phyloP scores from a whole-genome alignment of 1,140 invertebrate species.

The Holcopasites calliopsidis region DNA sequence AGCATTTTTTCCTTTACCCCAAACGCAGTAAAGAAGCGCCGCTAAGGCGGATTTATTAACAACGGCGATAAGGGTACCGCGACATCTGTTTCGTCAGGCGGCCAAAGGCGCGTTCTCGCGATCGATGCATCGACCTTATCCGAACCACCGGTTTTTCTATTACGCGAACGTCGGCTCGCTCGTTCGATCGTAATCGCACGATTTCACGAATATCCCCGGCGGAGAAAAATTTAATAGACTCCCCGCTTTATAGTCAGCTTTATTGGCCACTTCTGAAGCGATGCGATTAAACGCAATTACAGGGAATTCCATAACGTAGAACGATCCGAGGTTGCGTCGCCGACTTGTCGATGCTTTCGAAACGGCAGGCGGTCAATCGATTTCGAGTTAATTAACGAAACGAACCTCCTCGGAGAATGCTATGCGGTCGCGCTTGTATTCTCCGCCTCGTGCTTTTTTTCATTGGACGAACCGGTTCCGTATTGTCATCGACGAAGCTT shows the following conservation, averaged over 20 bases:
- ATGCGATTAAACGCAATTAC: constrained; percentile 31
- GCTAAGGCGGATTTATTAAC: constrained; percentile 74
- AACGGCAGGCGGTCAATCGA: constrained; percentile 63
- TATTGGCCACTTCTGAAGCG: constrained; percentile 11
- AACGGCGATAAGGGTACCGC: constrained; percentile 69
- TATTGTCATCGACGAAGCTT: constrained; percentile 30
- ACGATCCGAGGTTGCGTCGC: constrained; percentile 1
- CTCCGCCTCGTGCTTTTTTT: not conserved
- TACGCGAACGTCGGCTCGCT: not conserved
- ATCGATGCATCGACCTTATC: constrained; percentile 2
- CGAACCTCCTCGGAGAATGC: constrained; percentile 60
- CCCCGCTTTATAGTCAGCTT: constrained; percentile 2
- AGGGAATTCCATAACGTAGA: constrained; percentile 16
- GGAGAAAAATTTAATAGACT: constrained; percentile 25
- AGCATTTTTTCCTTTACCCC: too few species aligned
- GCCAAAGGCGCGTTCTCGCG: not conserved
- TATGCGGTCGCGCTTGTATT: not conserved
- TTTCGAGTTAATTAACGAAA: constrained; percentile 70
- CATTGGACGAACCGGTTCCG: constrained; percentile 24
- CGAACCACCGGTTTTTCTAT: not conserved
- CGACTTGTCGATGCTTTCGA: constrained; percentile 25
- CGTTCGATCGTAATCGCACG: not conserved
- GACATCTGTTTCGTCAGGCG: constrained; percentile 63
- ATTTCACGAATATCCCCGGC: not conserved
- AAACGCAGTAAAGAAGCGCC: constrained; percentile 66